Conservation (phyloP, 2,113 vertebrate species). For the Hystrix brachyura region DNA sequence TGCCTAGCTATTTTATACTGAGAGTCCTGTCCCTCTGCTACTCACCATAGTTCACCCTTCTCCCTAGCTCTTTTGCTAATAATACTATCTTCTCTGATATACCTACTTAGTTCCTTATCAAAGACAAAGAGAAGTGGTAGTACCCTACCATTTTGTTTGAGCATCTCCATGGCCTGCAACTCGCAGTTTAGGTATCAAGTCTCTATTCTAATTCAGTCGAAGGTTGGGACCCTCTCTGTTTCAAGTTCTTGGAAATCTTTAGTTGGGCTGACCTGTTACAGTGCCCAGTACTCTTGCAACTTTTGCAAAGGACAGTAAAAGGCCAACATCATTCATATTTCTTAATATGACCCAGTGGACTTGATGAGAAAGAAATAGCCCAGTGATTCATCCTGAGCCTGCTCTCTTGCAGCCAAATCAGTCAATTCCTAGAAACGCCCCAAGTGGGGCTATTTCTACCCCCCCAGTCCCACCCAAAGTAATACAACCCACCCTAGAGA, state of each 20-base stretch:
- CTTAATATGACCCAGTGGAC: slow-evolving; percentile 75
- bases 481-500: slow-evolving; percentile 73
- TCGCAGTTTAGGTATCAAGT: slow-evolving; percentile 32
- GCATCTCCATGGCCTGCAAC: neutral
- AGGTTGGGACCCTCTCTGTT: neutral
- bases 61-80: neutral
- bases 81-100: neutral
- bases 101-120: slow-evolving; percentile 15
- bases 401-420: slow-evolving; percentile 78
- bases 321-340: slow-evolving; percentile 65
- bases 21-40: neutral
- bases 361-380: slow-evolving; percentile 78
- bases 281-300: slow-evolving; percentile 39
- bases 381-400: slow-evolving; percentile 76
- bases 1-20: neutral
- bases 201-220: neutral
- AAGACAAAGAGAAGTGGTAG: slow-evolving; percentile 24
- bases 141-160: neutral
- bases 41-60: neutral
- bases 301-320: slow-evolving; percentile 73
- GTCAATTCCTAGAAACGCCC: slow-evolving; percentile 80
- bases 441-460: slow-evolving; percentile 61
- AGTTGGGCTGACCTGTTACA: slow-evolving; percentile 11
- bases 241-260: slow-evolving; percentile 68
- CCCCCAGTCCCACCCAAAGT: slow-evolving; percentile 61